A percentile compares a stretch with the other conserved stretches of the same genome.
Evolutionary conservation across 2,797 vertebrate species (phyloP).

Genomic region (Tragelaphus eurycerus): DNA sequence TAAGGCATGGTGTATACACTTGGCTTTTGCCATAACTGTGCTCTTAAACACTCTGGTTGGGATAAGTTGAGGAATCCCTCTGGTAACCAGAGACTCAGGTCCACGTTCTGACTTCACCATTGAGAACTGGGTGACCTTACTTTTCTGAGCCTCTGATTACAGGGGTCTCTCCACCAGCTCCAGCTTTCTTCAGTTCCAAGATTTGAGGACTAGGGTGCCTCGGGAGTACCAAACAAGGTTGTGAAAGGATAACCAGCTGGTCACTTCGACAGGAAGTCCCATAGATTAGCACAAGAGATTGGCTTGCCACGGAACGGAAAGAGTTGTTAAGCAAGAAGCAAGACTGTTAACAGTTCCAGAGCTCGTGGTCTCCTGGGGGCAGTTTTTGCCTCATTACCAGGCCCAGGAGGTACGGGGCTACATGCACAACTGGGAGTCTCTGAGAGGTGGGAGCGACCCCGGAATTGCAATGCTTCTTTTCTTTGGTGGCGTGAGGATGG

Average conservation of each 20-base stretch:
- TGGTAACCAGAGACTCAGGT: background rate
- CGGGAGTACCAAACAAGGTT: background rate
- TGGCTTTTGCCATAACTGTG: background rate
- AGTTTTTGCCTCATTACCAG: background rate
- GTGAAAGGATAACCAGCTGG: background rate
- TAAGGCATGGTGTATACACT: background rate
- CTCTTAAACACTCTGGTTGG: background rate
- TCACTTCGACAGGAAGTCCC: constrained; percentile 72
- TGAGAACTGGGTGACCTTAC: background rate
- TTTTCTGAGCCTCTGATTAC: background rate
- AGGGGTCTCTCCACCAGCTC: background rate
- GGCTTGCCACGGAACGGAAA: constrained; percentile 63
- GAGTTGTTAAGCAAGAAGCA: constrained; percentile 75
- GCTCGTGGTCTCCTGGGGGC: background rate
- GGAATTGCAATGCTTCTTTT: background rate
- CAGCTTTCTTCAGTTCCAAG: background rate
- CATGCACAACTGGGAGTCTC: background rate
- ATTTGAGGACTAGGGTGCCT: no score
- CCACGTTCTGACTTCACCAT: background rate
- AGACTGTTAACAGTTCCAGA: constrained; percentile 30
- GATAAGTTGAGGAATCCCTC: background rate
- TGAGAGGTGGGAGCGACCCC: constrained; percentile 36
- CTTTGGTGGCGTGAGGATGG: background rate
- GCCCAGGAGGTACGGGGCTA: background rate
- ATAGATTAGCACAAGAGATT: constrained; percentile 58